A percentile compares a stretch with the other conserved stretches of the same genome.
Conservation (phyloP, 2,797 vertebrate species). For the Eulemur mongoz region DNA sequence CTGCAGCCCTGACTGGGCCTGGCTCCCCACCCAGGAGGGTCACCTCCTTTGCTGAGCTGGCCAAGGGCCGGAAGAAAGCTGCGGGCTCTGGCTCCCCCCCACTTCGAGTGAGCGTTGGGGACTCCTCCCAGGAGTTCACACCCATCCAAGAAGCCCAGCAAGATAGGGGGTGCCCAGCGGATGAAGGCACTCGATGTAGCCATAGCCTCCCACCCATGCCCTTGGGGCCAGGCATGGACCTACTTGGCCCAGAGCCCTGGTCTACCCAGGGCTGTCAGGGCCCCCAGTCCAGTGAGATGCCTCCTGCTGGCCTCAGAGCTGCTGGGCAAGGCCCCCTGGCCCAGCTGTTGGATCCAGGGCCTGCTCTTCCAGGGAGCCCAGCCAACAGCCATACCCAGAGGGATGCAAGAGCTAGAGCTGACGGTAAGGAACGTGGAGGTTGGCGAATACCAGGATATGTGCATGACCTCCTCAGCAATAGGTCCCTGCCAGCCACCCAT, state of each 20-base stretch:
- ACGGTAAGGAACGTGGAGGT: constrained; percentile 82
- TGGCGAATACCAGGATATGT: neutral
- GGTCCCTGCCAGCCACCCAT: neutral
- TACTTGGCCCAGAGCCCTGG: constrained; percentile 84
- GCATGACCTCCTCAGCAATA: neutral
- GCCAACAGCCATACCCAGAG: constrained; percentile 81
- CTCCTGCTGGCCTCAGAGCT: constrained; percentile 75
- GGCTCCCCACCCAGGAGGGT: constrained; percentile 89
- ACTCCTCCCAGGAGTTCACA: constrained; percentile 94
- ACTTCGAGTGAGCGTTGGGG: constrained; percentile 81
- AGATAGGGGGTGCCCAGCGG: constrained; percentile 70
- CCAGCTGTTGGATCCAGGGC: constrained; percentile 79
- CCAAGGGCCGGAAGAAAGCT: constrained; percentile 91
- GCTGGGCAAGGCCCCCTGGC: constrained; percentile 79
- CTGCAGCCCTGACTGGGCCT: constrained; percentile 74
- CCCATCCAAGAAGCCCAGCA: constrained; percentile 88
- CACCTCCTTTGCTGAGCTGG: constrained; percentile 97
- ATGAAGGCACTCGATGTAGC: constrained; percentile 83
- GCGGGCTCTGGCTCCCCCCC: constrained; percentile 88
- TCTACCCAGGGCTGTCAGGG: constrained; percentile 78
- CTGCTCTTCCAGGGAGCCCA: constrained; percentile 74
- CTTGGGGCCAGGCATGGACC: constrained; percentile 88
- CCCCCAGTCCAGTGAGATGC: constrained; percentile 59
- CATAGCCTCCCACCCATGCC: constrained; percentile 88
- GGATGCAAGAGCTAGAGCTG: constrained; percentile 85